Evolutionary conservation across 1,140 invertebrate genomes (phyloP).

Genomic region (Hyphantria cunea): DNA sequence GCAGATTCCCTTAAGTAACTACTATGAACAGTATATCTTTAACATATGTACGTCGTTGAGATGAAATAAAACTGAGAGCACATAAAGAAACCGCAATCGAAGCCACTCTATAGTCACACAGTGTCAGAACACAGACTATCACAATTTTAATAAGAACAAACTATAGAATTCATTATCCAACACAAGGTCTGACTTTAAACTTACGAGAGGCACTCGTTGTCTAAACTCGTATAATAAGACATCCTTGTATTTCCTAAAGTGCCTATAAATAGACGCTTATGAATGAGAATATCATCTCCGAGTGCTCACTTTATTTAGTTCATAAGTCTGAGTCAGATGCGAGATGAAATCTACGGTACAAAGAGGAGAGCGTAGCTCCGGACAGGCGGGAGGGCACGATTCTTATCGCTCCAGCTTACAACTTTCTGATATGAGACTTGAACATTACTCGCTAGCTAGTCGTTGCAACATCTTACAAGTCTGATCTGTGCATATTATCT

Average conservation of each 20-base stretch:
- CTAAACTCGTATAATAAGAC: slow-evolving; percentile 27
- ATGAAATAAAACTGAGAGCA: too few species aligned
- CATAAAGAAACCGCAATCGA: too few species aligned
- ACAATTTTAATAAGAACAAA: not conserved
- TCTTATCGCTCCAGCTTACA: slow-evolving; percentile 37
- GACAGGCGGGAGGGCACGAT: slow-evolving; percentile 44
- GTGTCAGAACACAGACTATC: too few species aligned
- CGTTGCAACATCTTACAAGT: slow-evolving; percentile 14
- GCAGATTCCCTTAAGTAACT: too few species aligned
- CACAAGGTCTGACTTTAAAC: not conserved
- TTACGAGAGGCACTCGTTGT: not conserved
- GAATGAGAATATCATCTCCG: slow-evolving; percentile 33
- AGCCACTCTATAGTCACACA: too few species aligned
- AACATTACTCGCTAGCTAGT: slow-evolving; percentile 9
- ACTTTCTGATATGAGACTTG: slow-evolving; percentile 35
- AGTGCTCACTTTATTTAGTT: slow-evolving; percentile 37
- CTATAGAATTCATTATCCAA: not conserved
- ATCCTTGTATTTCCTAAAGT: slow-evolving; percentile 30
- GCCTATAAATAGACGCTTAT: slow-evolving; percentile 29
- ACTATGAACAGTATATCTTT: too few species aligned
- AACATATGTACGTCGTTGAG: too few species aligned
- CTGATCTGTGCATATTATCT: slow-evolving; percentile 19
- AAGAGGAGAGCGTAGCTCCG: slow-evolving; percentile 43
- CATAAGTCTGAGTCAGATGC: slow-evolving; percentile 50
- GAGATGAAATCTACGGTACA: slow-evolving; percentile 52